Conservation (phyloP, 2,797 vertebrate species). For the Coranthus polyacanthus region DNA sequence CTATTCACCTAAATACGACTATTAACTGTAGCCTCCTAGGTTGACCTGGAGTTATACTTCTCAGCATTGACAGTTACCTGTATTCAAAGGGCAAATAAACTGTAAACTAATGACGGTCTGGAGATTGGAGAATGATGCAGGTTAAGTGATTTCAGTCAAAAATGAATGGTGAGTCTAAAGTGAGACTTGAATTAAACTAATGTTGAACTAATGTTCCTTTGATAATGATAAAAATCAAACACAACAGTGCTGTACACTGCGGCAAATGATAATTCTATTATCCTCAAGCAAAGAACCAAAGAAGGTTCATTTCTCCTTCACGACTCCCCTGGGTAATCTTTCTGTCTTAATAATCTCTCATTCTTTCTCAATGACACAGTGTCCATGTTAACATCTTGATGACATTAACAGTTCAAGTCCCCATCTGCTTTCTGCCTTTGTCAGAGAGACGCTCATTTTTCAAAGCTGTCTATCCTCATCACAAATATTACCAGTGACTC, state of each 20-base stretch:
- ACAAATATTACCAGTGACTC: slow-evolving; percentile 1
- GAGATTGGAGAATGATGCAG: too few relatives aligned
- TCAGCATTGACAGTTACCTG: slow-evolving; percentile 5
- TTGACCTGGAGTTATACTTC: slow-evolving; percentile 1
- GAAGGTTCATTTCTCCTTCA: background rate
- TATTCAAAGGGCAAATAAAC: background rate
- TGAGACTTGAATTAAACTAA: too few relatives aligned
- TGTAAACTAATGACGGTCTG: too few relatives aligned
- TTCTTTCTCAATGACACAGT: slow-evolving; percentile 41
- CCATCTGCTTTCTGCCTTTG: slow-evolving; percentile 36
- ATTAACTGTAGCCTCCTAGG: background rate
- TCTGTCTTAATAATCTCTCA: slow-evolving; percentile 29
- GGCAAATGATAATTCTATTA: background rate
- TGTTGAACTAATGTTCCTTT: too few relatives aligned
- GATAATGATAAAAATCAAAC: too few relatives aligned
- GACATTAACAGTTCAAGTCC: slow-evolving; percentile 30
- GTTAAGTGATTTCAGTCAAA: too few relatives aligned
- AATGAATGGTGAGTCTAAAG: too few relatives aligned
- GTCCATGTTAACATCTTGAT: slow-evolving; percentile 44
- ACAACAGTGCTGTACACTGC: too few relatives aligned
- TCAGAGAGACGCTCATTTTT: slow-evolving; percentile 23
- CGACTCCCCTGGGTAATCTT: slow-evolving; percentile 3
- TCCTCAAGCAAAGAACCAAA: slow-evolving; percentile 12
- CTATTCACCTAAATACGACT: slow-evolving; percentile 11
- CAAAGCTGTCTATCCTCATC: slow-evolving; percentile 27